phyloP scores from a whole-genome alignment of 2,113 vertebrate species.

The Petromus typicus region DNA sequence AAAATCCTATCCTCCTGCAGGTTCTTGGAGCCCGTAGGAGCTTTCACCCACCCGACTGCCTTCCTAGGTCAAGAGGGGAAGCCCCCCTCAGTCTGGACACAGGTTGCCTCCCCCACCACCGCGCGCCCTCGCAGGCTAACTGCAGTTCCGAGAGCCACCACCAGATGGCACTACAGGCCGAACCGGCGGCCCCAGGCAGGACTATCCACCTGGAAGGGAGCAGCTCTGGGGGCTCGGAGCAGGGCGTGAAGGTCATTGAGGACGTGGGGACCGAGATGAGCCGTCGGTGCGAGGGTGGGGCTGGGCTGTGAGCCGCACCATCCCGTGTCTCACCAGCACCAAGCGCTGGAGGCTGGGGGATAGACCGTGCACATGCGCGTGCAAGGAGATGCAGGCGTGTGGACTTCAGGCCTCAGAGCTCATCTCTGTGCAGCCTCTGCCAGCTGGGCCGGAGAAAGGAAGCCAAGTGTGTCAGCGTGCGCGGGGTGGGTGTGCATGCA shows the following conservation, averaged over 20 bases:
- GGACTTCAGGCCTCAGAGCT: neutral
- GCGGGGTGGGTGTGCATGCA: no score
- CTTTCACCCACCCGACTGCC: no score
- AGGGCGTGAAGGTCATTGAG: neutral
- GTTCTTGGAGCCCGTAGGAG: neutral
- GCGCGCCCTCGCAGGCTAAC: neutral
- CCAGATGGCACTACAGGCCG: neutral
- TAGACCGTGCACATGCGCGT: neutral
- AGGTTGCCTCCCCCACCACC: no score
- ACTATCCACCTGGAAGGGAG: neutral
- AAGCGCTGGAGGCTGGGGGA: neutral
- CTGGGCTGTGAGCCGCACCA: neutral
- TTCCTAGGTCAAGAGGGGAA: neutral
- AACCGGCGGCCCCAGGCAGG: no score
- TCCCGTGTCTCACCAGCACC: neutral
- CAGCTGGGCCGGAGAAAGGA: neutral
- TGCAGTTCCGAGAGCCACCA: slow-evolving; percentile 36
- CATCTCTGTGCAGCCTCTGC: neutral
- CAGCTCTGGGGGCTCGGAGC: neutral
- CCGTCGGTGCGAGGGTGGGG: neutral
- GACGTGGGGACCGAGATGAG: neutral
- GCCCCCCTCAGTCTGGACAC: neutral
- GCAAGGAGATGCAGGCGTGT: neutral
- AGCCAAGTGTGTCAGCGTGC: neutral
- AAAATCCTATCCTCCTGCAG: neutral